A percentile compares a stretch with the other conserved stretches of the same genome.
phyloP scores from a whole-genome alignment of 2,113 vertebrate genomes.

The Anser brachyrhynchus region DNA sequence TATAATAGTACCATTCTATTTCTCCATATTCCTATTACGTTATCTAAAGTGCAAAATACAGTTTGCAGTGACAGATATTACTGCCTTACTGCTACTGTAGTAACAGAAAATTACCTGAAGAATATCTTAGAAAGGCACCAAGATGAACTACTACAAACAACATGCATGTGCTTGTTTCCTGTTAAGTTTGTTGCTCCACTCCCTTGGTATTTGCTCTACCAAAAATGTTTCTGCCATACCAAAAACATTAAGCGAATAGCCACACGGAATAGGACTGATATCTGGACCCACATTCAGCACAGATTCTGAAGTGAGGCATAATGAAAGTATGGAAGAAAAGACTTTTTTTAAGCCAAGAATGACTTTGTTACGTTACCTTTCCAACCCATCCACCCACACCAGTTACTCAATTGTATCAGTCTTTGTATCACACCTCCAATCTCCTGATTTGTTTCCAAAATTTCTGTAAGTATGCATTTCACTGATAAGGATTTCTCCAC shows the following conservation, averaged over 20 bases:
- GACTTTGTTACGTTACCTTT: fast-evolving
- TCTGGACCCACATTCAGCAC: neutral
- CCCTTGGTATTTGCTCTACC: neutral
- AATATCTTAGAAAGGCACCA: neutral
- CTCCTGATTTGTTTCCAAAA: neutral
- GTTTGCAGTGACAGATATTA: neutral
- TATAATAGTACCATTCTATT: neutral
- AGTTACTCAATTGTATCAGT: neutral
- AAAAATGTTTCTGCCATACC: neutral
- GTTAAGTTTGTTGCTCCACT: neutral
- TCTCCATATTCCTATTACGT: neutral
- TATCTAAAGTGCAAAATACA: neutral
- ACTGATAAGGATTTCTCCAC: neutral
- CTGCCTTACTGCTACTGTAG: neutral
- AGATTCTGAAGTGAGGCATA: neutral
- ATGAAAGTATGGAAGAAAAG: neutral
- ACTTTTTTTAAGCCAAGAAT: neutral
- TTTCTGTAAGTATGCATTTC: neutral
- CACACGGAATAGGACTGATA: neutral
- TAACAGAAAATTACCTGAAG: neutral
- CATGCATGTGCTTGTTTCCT: neutral
- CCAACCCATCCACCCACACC: neutral
- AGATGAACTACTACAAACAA: neutral
- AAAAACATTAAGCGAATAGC: neutral
- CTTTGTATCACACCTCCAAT: neutral